Conservation (phyloP, 53 echinoderm and acorn worm species). For the Apostichopus leukothele region DNA sequence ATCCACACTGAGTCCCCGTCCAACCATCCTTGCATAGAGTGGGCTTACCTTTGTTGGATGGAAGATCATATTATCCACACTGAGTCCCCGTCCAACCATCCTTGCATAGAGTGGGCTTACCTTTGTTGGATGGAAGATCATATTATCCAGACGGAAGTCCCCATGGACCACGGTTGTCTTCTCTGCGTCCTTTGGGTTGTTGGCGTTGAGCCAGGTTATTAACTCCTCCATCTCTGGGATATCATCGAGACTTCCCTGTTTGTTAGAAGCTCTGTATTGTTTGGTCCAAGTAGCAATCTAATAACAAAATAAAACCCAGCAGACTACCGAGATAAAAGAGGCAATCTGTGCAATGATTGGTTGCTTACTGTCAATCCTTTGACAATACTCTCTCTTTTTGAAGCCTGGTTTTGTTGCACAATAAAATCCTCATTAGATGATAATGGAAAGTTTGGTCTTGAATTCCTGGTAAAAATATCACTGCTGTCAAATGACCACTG, state of each 20-base stretch:
- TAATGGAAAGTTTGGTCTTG: no score
- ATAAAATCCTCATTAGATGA: no score
- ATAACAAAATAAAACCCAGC: neutral
- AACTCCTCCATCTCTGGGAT: constrained; percentile 69
- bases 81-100: constrained; percentile 69
- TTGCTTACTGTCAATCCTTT: no score
- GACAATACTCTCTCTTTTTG: no score
- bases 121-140: constrained; percentile 89
- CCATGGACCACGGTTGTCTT: constrained; percentile 88
- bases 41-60: constrained; percentile 75
- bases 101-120: constrained; percentile 34
- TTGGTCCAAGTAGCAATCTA: constrained; percentile 92
- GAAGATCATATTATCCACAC: constrained; percentile 91
- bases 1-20: constrained; percentile 89
- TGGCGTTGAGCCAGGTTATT: constrained; percentile 71
- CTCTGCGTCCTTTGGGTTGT: constrained; percentile 66
- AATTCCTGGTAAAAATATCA: no score
- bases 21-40: no score
- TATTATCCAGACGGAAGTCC: constrained; percentile 90
- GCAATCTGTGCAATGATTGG: no score
- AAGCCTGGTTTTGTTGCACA: no score
- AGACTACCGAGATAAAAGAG: no score
- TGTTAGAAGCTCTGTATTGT: constrained; percentile 76
- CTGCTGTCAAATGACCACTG: no score
- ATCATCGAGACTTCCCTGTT: constrained; percentile 74